These are phyloP conservation scores for Chesias legatella DNA, from an alignment of 2,888 invertebrate genomes.

Conservation along the genomic window DNA sequence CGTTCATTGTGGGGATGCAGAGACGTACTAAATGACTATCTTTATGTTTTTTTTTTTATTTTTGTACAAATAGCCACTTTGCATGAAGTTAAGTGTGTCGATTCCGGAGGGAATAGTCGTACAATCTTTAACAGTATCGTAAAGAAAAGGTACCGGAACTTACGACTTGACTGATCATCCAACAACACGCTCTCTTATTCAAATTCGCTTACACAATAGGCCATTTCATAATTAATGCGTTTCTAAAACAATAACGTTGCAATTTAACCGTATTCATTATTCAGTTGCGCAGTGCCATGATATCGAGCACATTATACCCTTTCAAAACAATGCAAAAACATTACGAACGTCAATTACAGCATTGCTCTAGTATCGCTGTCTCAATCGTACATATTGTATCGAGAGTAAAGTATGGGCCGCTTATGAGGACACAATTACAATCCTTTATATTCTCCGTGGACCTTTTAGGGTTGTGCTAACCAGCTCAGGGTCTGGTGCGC, in stretches of 20 bases:
- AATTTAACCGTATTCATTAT: constrained; percentile 9
- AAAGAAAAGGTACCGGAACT: constrained; percentile 4
- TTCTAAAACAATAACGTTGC: constrained; percentile 14
- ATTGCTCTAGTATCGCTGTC: constrained; percentile 59
- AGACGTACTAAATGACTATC: constrained; percentile 19
- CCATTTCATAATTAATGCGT: constrained; percentile 12
- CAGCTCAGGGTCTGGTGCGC: constrained; percentile 40
- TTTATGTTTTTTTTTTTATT: constrained; percentile 10
- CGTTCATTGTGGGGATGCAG: constrained; percentile 17
- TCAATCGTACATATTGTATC: constrained; percentile 59
- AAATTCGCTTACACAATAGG: constrained; percentile 6
- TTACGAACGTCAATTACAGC: constrained; percentile 66
- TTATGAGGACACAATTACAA: constrained; percentile 77
- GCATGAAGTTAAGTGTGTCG: constrained; percentile 8
- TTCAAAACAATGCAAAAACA: constrained; percentile 43
- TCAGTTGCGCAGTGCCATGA: constrained; percentile 13
- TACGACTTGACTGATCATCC: constrained; percentile 9
- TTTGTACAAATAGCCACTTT: constrained; percentile 3
- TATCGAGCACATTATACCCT: constrained; percentile 35
- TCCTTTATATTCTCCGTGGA: constrained; percentile 65
- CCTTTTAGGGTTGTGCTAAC: constrained; percentile 65
- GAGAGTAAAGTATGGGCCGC: constrained; percentile 54
- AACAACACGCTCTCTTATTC: constrained; percentile 6
- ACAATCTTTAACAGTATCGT: constrained; percentile 6
- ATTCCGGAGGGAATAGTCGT: constrained; percentile 8